phyloP scores from a whole-genome alignment of 1,140 invertebrate species.

The Caenorhabditis tropicalis region DNA sequence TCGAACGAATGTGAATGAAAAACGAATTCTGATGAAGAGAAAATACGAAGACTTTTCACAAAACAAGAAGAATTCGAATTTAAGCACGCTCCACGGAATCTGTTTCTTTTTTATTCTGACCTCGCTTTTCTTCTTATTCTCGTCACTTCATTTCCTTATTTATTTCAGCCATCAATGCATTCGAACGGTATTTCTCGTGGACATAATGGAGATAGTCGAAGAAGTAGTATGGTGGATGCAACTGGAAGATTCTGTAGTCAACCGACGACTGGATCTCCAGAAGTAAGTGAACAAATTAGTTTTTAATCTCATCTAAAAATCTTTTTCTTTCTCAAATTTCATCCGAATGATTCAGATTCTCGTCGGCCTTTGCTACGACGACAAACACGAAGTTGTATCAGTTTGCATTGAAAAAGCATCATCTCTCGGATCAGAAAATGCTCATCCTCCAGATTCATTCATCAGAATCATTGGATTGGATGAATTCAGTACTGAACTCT shows the following conservation, averaged over 20 bases:
- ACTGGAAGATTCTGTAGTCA: slow-evolving; percentile 48
- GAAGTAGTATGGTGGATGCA: slow-evolving; percentile 47
- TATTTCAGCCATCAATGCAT: slow-evolving; percentile 47
- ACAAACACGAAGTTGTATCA: slow-evolving; percentile 31
- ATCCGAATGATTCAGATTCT: slow-evolving; percentile 31
- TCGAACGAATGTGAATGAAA: not conserved
- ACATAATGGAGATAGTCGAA: slow-evolving; percentile 45
- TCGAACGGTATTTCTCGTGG: slow-evolving; percentile 26
- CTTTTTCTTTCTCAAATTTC: too few relatives aligned
- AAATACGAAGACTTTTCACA: not conserved
- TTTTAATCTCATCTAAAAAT: too few relatives aligned
- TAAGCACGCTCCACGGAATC: slow-evolving; percentile 40
- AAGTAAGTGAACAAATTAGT: too few relatives aligned
- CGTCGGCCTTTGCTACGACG: slow-evolving; percentile 32
- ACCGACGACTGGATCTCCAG: slow-evolving; percentile 39
- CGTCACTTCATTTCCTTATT: not conserved
- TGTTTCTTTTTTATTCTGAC: not conserved
- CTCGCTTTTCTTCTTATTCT: not conserved
- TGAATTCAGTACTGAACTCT: slow-evolving; percentile 41
- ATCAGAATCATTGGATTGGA: slow-evolving; percentile 15
- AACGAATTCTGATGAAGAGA: not conserved
- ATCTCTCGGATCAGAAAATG: slow-evolving; percentile 34
- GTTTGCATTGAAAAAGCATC: slow-evolving; percentile 43
- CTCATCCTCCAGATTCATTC: slow-evolving; percentile 46
- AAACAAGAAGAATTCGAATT: slow-evolving; percentile 27